Evolutionary conservation across 2,888 invertebrate species (phyloP), one percentile per base, ranked within the genome.

Genomic region (Cryptocephalus moraei): DNA sequence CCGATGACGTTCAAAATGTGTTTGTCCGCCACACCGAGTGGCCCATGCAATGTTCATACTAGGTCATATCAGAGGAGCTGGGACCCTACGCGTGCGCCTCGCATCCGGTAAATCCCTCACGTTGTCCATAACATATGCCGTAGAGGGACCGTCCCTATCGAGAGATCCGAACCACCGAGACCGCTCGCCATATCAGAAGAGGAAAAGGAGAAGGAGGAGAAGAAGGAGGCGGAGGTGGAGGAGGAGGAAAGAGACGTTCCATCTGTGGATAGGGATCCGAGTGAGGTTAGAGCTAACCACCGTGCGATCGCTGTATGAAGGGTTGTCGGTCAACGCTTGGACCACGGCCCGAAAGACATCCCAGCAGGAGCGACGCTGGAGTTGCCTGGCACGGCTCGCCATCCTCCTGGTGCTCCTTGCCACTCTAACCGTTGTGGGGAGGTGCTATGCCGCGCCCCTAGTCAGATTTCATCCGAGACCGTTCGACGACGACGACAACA

Each of bases 351-450:
- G 59, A 48, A 43, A 43, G 40, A 43, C 36, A 50, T 46, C n/a
- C 36, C 36, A 45, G 41, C 49, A 44, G 22, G 22, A 22, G 22
- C 22, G 22, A 56, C 62, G 61, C 55, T 56, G 56, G 49, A 59
- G 54, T 56, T 55, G 56, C 47, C 55, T 60, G 55, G 60, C 61
- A 60, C 62, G 62, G 57, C 63, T 65, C 66, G 65, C 67, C 60
- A 58, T 63, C 56, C 52, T 63, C 53, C 58, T 62, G 55, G 55
- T 65, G 50, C 47, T 68, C 61, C 56, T 67, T 57, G 62, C 62
- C 61, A 63, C 62, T 73, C 73, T 73, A 74, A 75, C 75, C 71
- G 71, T 75, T 75, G 74, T 75, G 73, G 75, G 76, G 72, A 76
- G 76, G 75, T 77, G 76, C 68, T 75, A 76, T 75, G 76, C 45